Conservation (phyloP, 2,113 vertebrate genomes). For the Thoracochromis brauschi region DNA sequence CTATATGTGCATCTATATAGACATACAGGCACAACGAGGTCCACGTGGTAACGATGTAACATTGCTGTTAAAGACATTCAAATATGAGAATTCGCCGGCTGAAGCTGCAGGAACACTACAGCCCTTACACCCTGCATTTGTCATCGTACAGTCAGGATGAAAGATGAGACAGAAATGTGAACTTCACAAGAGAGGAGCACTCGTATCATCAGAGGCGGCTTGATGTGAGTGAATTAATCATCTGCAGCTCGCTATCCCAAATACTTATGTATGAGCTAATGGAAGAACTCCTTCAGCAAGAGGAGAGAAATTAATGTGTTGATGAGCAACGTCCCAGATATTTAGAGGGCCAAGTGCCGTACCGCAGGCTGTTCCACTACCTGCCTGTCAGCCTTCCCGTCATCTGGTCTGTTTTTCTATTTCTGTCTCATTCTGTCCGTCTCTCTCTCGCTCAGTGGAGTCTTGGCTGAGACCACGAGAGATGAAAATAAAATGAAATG, state of each 20-base stretch:
- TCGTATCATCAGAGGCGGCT: conserved; percentile 11
- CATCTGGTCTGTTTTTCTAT: conserved; percentile 17
- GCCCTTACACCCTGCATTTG: not conserved
- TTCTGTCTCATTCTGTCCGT: conserved; percentile 21
- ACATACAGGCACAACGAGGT: not conserved
- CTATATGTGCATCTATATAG: not conserved
- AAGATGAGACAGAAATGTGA: conserved; percentile 41
- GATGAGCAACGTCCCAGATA: conserved; percentile 51
- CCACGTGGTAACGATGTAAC: not conserved
- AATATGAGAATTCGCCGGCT: not conserved
- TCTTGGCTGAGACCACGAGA: conserved; percentile 13
- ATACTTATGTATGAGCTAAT: conserved; percentile 43
- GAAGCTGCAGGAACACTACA: not conserved
- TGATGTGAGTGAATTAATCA: conserved; percentile 47
- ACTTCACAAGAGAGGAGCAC: conserved; percentile 27
- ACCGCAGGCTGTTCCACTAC: conserved; percentile 18
- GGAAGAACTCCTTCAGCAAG: conserved; percentile 28
- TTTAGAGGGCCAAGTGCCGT: conserved; percentile 8
- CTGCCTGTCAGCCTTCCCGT: conserved; percentile 21
- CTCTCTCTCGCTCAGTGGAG: not conserved
- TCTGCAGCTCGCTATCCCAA: conserved; percentile 9
- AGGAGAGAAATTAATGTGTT: conserved; percentile 23
- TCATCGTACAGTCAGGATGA: conserved; percentile 8
- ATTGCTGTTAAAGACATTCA: conserved; percentile 2
- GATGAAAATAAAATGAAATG: conserved; percentile 61